phyloP scores from a whole-genome alignment of 1,140 invertebrate species.

The Drosophila mayri region DNA sequence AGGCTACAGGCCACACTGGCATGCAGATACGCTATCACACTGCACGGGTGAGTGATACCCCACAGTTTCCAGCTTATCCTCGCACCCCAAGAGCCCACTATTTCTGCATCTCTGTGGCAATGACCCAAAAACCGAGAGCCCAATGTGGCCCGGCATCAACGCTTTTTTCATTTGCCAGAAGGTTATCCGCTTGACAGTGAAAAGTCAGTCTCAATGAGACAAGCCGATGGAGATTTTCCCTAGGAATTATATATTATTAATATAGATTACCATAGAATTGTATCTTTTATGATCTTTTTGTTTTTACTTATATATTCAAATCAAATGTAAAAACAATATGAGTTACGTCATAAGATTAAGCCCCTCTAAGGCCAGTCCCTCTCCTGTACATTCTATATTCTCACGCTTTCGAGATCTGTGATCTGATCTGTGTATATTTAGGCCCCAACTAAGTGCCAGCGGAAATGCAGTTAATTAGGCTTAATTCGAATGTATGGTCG shows the following conservation, averaged over 20 bases:
- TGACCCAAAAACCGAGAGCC: conserved; percentile 51
- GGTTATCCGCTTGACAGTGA: conserved; percentile 49
- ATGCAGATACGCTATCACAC: conserved; percentile 93
- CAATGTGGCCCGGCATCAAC: conserved; percentile 22
- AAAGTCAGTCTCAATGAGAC: conserved; percentile 3
- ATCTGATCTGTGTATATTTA: too few relatives aligned
- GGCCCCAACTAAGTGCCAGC: too few relatives aligned
- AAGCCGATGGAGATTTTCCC: neutral
- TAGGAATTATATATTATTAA: conserved; percentile 2
- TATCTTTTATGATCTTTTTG: too few relatives aligned
- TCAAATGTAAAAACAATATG: too few relatives aligned
- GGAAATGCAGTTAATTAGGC: too few relatives aligned
- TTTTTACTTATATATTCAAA: too few relatives aligned
- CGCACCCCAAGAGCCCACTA: neutral
- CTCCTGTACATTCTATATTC: too few relatives aligned
- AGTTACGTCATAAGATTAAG: too few relatives aligned
- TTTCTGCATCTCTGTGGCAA: conserved; percentile 41
- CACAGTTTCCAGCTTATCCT: neutral
- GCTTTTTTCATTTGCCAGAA: conserved; percentile 47
- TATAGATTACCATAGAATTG: too few relatives aligned
- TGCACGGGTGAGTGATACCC: conserved; percentile 86
- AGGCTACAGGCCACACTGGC: conserved; percentile 90
- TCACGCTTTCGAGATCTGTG: too few relatives aligned
- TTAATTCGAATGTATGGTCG: neutral
- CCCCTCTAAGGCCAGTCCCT: too few relatives aligned